phyloP scores from a whole-genome alignment of 2,113 vertebrate genomes.

The Sorex fumeus region DNA sequence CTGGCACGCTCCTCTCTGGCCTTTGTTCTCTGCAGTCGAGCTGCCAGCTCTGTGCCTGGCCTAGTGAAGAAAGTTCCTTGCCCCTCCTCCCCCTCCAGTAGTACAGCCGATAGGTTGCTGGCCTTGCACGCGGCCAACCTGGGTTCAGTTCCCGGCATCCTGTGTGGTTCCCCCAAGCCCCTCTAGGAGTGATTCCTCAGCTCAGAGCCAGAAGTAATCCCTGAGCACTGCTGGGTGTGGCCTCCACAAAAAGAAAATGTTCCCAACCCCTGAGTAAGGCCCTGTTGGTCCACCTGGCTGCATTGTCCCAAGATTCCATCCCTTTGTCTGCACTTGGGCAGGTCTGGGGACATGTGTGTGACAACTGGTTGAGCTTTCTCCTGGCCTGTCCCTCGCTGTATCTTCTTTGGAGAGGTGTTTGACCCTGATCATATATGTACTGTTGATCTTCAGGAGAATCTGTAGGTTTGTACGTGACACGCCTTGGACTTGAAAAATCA shows the following conservation, averaged over 20 bases:
- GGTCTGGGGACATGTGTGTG: background rate
- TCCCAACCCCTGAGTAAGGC: background rate
- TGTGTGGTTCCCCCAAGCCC: no score
- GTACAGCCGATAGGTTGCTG: no score
- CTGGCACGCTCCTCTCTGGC: conserved; percentile 56
- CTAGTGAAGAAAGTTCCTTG: conserved; percentile 24
- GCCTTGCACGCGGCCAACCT: no score
- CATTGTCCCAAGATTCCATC: background rate
- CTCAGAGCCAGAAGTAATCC: no score
- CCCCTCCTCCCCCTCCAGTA: no score
- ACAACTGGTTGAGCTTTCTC: background rate
- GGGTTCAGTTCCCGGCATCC: no score
- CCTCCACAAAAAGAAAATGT: background rate
- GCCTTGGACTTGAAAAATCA: no score
- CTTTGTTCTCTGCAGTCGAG: conserved; percentile 75
- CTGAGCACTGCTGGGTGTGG: no score
- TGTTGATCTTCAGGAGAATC: conserved; percentile 12
- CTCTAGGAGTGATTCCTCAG: no score
- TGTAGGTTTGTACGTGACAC: background rate
- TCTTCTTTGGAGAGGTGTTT: conserved; percentile 2
- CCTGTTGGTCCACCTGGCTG: background rate
- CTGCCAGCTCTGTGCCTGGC: conserved; percentile 54
- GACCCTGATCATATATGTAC: background rate
- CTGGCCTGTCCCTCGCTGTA: background rate
- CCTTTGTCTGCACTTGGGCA: background rate